phyloP scores from a whole-genome alignment of 2,797 vertebrate genomes.

The Fundulus diaphanus region DNA sequence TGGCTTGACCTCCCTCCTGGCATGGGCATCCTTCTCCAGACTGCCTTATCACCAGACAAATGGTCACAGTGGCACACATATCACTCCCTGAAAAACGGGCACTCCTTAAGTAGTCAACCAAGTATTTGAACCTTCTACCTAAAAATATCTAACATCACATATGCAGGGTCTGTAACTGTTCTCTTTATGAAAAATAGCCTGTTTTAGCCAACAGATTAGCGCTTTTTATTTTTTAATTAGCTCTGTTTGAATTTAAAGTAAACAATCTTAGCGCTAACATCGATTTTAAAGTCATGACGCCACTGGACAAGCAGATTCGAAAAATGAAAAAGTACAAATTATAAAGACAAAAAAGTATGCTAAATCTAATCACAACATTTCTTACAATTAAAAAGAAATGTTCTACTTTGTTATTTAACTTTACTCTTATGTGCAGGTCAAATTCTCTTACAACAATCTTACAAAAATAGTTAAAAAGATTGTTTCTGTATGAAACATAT shows the following conservation, averaged over 20 bases:
- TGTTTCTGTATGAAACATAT: too few species aligned
- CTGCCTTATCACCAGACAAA: slow-evolving; percentile 77
- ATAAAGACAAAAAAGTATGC: too few species aligned
- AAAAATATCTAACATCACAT: slow-evolving; percentile 31
- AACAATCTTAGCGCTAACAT: neutral
- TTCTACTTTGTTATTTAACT: too few species aligned
- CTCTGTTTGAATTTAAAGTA: neutral
- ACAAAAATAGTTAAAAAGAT: too few species aligned
- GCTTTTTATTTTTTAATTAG: neutral
- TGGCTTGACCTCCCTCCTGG: slow-evolving; percentile 79
- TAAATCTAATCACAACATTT: too few species aligned
- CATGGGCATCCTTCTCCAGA: slow-evolving; percentile 74
- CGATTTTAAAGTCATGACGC: neutral
- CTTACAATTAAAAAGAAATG: too few species aligned
- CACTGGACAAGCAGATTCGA: neutral
- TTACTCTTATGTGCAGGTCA: too few species aligned
- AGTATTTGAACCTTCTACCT: slow-evolving; percentile 41
- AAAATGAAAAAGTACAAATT: too few species aligned
- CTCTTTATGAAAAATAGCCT: neutral
- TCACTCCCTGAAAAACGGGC: slow-evolving; percentile 57
- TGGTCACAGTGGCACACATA: slow-evolving; percentile 64
- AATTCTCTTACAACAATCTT: too few species aligned
- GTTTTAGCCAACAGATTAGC: neutral
- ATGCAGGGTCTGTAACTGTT: slow-evolving; percentile 28
- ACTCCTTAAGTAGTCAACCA: slow-evolving; percentile 36